phyloP scores from a whole-genome alignment of 2,888 invertebrate species.

The Boloria euphrosyne region DNA sequence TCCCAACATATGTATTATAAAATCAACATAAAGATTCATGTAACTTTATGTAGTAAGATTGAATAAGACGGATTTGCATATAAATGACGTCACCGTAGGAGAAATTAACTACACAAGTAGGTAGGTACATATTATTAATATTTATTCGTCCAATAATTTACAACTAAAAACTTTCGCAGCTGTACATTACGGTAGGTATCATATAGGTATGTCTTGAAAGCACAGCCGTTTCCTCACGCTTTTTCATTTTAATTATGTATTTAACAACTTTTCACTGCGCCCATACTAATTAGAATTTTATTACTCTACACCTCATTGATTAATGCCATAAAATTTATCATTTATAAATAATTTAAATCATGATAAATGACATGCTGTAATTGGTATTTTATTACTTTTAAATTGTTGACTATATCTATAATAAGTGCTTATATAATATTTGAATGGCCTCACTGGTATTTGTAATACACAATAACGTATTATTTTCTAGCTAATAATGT shows the following conservation, averaged over 20 bases:
- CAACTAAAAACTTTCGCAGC: constrained; percentile 25
- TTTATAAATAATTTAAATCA: neutral
- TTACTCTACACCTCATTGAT: constrained; percentile 18
- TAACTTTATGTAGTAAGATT: too few species aligned
- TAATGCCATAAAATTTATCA: constrained; percentile 1
- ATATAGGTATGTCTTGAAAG: constrained; percentile 28
- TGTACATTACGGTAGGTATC: constrained; percentile 25
- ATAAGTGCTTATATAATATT: neutral
- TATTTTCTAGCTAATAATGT: constrained; percentile 23
- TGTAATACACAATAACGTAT: constrained; percentile 27
- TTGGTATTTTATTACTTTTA: too few species aligned
- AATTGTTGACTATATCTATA: too few species aligned
- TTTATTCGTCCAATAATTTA: constrained; percentile 17
- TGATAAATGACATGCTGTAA: too few species aligned
- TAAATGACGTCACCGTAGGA: neutral
- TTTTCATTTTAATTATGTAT: constrained; percentile 26
- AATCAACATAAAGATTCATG: too few species aligned
- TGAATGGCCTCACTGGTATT: constrained; percentile 6
- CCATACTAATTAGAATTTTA: constrained; percentile 27
- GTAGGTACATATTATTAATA: constrained; percentile 1
- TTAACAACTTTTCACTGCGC: constrained; percentile 24
- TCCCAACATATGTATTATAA: too few species aligned
- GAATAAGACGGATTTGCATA: too few species aligned
- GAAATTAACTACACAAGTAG: constrained; percentile 4
- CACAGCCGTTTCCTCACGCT: constrained; percentile 16